Evolutionary conservation across 1,140 invertebrate species (phyloP), one percentile per base, ranked within the genome.

Genomic region (Pissodes strobi): DNA sequence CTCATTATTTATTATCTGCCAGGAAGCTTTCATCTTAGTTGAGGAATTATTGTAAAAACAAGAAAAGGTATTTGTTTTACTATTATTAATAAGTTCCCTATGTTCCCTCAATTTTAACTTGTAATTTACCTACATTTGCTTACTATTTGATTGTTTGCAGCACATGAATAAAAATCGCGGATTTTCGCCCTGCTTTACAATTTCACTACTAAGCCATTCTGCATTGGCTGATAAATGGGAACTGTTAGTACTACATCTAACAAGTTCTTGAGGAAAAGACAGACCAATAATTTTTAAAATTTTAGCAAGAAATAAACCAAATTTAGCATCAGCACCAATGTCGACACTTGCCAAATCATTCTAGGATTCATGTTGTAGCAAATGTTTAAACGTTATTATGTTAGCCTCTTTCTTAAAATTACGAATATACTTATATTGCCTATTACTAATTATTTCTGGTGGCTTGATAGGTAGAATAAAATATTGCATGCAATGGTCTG

Each of bases 21-120:
- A 41, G 17, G 38, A 41, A 41, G 38, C 38, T n/a, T 17, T 41
- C 12, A 17, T 48, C 43, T 22, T 58, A 59, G 38, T 59, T 27
- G 25, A 27, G 9, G 25, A 27, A 27, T 27, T 27, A 27, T 27
- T 27, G 9, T 27, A 27, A 27, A 27, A 5, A 27, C 25, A 9
- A 5, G 25, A 27, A 27, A 5, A 27, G 3, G 9, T 9, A 9
- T 27, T 27, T 27, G 3, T 27, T 27, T n/a, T 41, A 17, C 38
- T 41, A 13, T 41, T 41, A 41, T 13, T 41, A 6, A 41, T 41
- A 5, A 41, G 38, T 41, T 41, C 17, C 38, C 12, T 41, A 41
- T 41, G 38, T 41, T 41, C 12, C 17, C n/a, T 41, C n/a, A 41
- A 9, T 27, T 27, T 27, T 27, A 27, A 4, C 4, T 41, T 13